Evolutionary conservation across 2,888 invertebrate genomes (phyloP).

Genomic region (Pollenia amentaria): DNA sequence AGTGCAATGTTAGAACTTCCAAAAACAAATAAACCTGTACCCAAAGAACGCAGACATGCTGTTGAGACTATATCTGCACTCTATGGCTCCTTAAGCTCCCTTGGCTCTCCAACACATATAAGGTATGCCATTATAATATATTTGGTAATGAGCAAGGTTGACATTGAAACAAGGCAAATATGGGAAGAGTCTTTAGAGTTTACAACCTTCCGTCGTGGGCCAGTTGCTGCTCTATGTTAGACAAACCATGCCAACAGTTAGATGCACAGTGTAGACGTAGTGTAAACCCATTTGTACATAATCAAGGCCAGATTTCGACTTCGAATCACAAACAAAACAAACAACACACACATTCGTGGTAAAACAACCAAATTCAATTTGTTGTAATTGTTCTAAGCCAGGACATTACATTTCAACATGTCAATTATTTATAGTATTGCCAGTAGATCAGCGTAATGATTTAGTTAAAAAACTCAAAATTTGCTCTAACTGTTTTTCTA

Average conservation of each 20-base stretch:
- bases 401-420: constrained; percentile 39
- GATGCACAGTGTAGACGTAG: constrained; percentile 46
- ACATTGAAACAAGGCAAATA: constrained; percentile 43
- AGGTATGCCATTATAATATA: constrained; percentile 63
- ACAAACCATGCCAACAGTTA: constrained; percentile 51
- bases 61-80: constrained; percentile 58
- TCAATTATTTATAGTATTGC: constrained; percentile 24
- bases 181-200: constrained; percentile 59
- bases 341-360: constrained; percentile 1
- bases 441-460: constrained; percentile 24
- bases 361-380: constrained; percentile 8
- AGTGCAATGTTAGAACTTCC: constrained; percentile 55
- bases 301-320: not conserved
- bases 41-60: constrained; percentile 49
- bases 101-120: constrained; percentile 61
- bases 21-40: constrained; percentile 36
- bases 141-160: constrained; percentile 57
- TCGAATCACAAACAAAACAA: not conserved
- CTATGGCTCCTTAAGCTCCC: constrained; percentile 51
- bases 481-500: constrained; percentile 57
- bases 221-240: constrained; percentile 50
- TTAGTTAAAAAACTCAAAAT: constrained; percentile 27
- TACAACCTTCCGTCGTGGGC: constrained; percentile 42
- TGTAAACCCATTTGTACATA: not conserved
- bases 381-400: constrained; percentile 37